phyloP scores from a whole-genome alignment of 2,888 invertebrate species.

The Strigamia transsilvanica region DNA sequence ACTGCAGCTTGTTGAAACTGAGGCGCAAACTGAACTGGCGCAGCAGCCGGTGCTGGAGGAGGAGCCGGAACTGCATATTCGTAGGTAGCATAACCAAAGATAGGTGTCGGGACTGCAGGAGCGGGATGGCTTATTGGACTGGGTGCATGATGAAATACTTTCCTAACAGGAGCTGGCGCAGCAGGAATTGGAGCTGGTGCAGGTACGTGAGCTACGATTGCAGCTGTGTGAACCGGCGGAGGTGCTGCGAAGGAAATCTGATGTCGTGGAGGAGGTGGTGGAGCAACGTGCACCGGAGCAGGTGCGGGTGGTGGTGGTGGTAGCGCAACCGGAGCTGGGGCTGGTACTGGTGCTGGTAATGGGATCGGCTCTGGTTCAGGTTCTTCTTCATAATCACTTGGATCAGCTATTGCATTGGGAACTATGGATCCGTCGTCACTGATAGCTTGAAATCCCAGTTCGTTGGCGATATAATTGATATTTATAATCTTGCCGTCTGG shows the following conservation, averaged over 20 bases:
- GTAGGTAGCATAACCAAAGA: background rate
- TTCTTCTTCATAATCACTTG: background rate
- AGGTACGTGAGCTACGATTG: background rate
- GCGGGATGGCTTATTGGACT: background rate
- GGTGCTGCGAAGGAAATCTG: background rate
- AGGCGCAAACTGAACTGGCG: background rate
- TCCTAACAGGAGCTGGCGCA: background rate
- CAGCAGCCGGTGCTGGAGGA: background rate
- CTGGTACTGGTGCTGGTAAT: background rate
- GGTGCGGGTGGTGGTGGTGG: background rate
- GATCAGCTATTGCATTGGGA: slow-evolving; percentile 18
- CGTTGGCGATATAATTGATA: slow-evolving; percentile 50
- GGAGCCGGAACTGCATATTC: slow-evolving; percentile 18
- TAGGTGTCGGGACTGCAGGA: slow-evolving; percentile 20
- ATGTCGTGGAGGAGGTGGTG: background rate
- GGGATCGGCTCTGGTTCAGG: background rate
- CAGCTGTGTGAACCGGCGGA: background rate
- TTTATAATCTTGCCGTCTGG: slow-evolving; percentile 14
- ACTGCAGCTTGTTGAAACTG: background rate
- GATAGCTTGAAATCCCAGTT: slow-evolving; percentile 47
- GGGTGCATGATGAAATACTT: background rate
- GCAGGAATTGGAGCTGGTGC: slow-evolving; percentile 10
- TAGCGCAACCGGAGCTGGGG: background rate
- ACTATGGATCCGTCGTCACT: slow-evolving; percentile 18
- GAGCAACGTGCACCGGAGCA: background rate